Evolutionary conservation across 2,113 vertebrate genomes (phyloP), one percentile per base, ranked within the genome.

Genomic region (Hiodon tergisus): DNA sequence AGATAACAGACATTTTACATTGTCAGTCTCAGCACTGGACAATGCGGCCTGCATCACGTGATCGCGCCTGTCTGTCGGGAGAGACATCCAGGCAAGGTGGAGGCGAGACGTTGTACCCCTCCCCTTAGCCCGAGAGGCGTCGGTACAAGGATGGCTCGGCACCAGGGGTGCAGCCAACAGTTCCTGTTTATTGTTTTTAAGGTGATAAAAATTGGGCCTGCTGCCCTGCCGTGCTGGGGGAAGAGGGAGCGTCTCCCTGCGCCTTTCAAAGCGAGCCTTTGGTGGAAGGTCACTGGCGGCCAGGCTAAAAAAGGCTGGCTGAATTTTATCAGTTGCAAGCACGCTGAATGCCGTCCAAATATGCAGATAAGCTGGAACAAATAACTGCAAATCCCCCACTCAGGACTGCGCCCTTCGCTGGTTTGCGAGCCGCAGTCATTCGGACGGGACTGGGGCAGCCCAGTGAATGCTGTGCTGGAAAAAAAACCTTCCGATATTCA

Each of bases 351-450:
- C 80, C 74, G 80, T 77, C 80, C 76, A 83, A 88, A 83, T 83
- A 87, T 87, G 83, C 84, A 86, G 82, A 87, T 84, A 82, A 82
- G 86, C 80, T 80, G 81, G 81, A 84, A 85, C 78, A 77, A 87
- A 81, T 82, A 83, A 82, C 70, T 51, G 78, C 79, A 86, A 85
- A 79, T 74, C 73, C 77, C 77, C 69, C 65, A 47, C 63, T 10
- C 63, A 66, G 31, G 31, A 31, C 31, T 31, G 31, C 31, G 31
- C 31, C 31, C 31, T 31, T 31, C 31, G 2, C 31, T 31, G 31
- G 48, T 31, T 60, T 70, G 14, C 57, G 78, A 75, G 75, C 78
- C 75, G 54, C 72, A 69, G 71, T 63, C 67, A 6, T 13, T 57
- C 16, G 63, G 53, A 57, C 17, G 69, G 52, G 69, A 46, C 14